Base-by-base conservation (phyloP, 2,888 invertebrate genomes). In the Tetragonula carbonaria region DNA sequence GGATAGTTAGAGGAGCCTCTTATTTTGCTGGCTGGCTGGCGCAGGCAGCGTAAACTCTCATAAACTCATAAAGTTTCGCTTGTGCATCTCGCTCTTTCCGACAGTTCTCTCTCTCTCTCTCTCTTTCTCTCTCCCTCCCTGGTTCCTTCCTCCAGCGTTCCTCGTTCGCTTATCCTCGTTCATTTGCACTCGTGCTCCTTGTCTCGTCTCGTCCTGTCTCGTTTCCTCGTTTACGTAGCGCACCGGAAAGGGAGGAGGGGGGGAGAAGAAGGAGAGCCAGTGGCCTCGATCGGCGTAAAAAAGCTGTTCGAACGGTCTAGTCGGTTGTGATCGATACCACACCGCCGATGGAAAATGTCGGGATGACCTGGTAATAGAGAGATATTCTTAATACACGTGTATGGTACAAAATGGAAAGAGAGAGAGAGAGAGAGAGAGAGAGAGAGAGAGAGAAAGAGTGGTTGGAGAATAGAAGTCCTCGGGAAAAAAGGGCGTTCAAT, bases 41-140 rank as follows among this genome's bases (percentile, higher is more conserved):
- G 45, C 45, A 45, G 45, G 45, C 45, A 45, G 38, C 59, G 80
- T 75, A 59, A 87, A 85, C 86, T 89, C 90, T 90, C 90, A 90
- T 92, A 92, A 92, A 92, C 92, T 92, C 92, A 89, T 91, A 90
- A 92, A 92, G 86, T 92, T 62, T 90, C 88, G 74, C 79, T 83
- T 78, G 55, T 74, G 50, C 78, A 59, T 82, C 77, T 53, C 78
- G 23, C 53, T 38, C 71, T 68, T 62, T 55, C 38, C 65, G 59
- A 28, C 28, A 28, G 28, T 59, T 45, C 16, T 38, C 59, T 28
- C 62, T 50, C 55, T 66, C 70, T 33, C 63, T 45, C 16, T 38
- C 59, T 28, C 62, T 50, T 33, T 63, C 76, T 28, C 55, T 66
- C 65, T 33, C 21, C 4, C 28, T 28, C 5, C 8, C 21, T 11